Percentiles rank a stretch among this genome's conserved stretches.
Evolutionary conservation across 2,888 invertebrate species (phyloP).

Genomic region (Osmoderma eremita): DNA sequence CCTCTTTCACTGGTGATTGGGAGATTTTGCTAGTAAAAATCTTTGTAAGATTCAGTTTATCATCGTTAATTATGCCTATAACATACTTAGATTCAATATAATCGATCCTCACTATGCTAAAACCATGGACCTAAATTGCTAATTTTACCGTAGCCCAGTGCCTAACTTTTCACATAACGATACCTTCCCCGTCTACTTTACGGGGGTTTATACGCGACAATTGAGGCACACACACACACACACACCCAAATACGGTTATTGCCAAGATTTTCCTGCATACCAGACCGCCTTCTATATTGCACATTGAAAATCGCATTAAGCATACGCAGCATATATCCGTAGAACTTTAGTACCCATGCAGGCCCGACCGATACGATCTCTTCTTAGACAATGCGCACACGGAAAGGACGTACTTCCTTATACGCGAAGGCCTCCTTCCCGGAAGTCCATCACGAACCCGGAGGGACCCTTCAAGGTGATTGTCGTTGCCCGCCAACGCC

Average conservation of each 20-base stretch:
- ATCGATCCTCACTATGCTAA: no score
- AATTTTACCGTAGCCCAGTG: no score
- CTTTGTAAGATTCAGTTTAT: no score
- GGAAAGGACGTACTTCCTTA: conserved; percentile 58
- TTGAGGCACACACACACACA: no score
- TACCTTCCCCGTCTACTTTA: conserved; percentile 1
- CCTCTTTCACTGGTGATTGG: no score
- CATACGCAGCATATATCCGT: conserved; percentile 43
- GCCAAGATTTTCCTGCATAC: conserved; percentile 6
- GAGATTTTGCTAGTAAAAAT: no score
- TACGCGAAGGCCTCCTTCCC: conserved; percentile 54
- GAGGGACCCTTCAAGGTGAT: conserved; percentile 60
- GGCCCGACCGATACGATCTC: conserved; percentile 48
- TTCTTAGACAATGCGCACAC: conserved; percentile 48
- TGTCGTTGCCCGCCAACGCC: no score
- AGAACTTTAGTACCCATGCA: conserved; percentile 4
- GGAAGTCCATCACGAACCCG: conserved; percentile 62
- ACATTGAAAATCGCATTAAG: conserved; percentile 39
- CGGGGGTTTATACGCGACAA: background rate
- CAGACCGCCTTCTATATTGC: conserved; percentile 16
- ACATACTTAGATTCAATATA: no score
- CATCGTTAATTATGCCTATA: no score
- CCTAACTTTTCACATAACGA: conserved; percentile 11
- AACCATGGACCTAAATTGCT: no score
- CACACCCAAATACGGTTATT: conserved; percentile 24